These are phyloP conservation scores for Drosophila tripunctata DNA, from an alignment of 2,888 invertebrate species.

Conservation along the genomic window DNA sequence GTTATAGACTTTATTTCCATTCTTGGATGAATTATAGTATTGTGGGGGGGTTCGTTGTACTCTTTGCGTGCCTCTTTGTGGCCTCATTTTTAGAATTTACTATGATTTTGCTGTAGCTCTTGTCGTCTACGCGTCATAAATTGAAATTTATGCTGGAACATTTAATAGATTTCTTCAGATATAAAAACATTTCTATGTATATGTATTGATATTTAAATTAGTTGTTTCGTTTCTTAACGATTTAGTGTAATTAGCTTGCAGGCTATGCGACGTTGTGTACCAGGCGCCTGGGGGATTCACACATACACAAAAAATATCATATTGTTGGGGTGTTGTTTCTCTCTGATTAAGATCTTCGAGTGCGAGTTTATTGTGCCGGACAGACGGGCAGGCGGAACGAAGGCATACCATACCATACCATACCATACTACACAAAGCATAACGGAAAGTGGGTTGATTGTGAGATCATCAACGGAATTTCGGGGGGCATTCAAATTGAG, in stretches of 20 bases:
- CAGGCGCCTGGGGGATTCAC: slow-evolving; percentile 40
- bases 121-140: slow-evolving; percentile 64
- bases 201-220: slow-evolving; percentile 63
- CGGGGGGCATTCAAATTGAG: slow-evolving; percentile 42
- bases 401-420: no score
- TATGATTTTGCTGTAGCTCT: slow-evolving; percentile 29
- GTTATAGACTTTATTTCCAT: slow-evolving; percentile 54
- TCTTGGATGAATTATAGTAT: slow-evolving; percentile 29
- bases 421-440: no score
- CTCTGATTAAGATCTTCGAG: slow-evolving; percentile 71
- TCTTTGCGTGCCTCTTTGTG: slow-evolving; percentile 42
- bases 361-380: slow-evolving; percentile 36
- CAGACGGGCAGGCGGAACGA: slow-evolving; percentile 53
- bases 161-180: slow-evolving; percentile 72
- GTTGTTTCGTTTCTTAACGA: slow-evolving; percentile 65
- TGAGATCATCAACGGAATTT: slow-evolving; percentile 67
- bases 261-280: slow-evolving; percentile 48
- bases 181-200: slow-evolving; percentile 14
- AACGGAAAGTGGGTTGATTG: slow-evolving; percentile 64
- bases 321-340: slow-evolving; percentile 41
- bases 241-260: slow-evolving; percentile 69
- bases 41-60: slow-evolving; percentile 60
- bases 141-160: slow-evolving; percentile 79
- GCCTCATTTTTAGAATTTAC: slow-evolving; percentile 67
- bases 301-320: slow-evolving; percentile 11